Evolutionary conservation across 2,113 vertebrate genomes (phyloP), one percentile per base, ranked within the genome.

Genomic region (Chionodraco myersi): DNA sequence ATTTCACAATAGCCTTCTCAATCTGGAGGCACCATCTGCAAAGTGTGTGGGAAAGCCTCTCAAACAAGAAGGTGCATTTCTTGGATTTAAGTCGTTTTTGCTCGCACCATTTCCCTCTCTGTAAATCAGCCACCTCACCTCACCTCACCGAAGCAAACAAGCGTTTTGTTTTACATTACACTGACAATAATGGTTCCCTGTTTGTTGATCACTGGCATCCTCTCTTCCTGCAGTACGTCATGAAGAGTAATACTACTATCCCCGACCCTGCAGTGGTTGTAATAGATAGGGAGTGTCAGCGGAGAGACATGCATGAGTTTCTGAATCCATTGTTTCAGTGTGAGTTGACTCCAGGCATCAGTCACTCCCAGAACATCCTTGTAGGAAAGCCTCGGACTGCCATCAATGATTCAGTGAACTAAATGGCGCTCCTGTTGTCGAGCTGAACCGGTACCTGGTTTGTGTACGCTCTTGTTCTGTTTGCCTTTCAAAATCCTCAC

Each of bases 401-500:
- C 67, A 67, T 85, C 51, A 83, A 75, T 34, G 61, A 84, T 66
- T 77, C 82, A 75, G 53, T 59, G 56, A 62, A 77, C 66, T 63
- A 70, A 81, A 71, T 34, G 45, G 51, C 72, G 11, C 48, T 48
- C 47, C 44, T 36, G 21, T 36, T 48, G 21, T 18, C 62, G 47
- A n/a, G 1, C 51, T 41, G 67, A 72, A 72, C 63, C 12, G 0
- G 12, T 4, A 72, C 54, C 72, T 51, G 11, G 14, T 74, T 52
- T 52, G 45, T 62, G 45, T 62, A 79, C 51, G 44, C 16, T 73
- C 75, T 23, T 75, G 58, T 74, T 80, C 56, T 85, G 84, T 89
- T 93, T 91, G 88, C 83, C 87, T 93, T 91, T 91, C 89, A 86
- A 89, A 88, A 77, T 57, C 74, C 67, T 80, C 59, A 2, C 65